A percentile compares a stretch with the other conserved stretches of the same genome.
Evolutionary conservation across 2,888 invertebrate species (phyloP).

Genomic region (Conistra vaccinii): DNA sequence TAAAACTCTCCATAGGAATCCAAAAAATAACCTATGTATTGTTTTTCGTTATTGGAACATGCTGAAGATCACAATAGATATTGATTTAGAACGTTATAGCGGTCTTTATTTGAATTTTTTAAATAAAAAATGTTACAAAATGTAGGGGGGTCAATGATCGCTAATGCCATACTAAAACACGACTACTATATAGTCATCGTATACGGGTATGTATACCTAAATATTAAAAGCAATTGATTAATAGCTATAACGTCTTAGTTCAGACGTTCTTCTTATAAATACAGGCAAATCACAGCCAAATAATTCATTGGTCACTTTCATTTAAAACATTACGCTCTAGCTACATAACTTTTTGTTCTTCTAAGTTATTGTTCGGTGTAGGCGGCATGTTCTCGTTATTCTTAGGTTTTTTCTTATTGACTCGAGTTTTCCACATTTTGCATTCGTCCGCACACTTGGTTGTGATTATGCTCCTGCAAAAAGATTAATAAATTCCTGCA

Average conservation of each 20-base stretch:
- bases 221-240: background rate
- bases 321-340: background rate
- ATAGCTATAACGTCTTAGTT: background rate
- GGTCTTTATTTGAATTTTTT: background rate
- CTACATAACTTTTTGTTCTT: slow-evolving; percentile 31
- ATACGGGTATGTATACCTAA: background rate
- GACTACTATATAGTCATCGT: background rate
- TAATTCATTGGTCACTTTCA: slow-evolving; percentile 20
- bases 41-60: background rate
- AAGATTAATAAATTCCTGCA: background rate
- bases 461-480: slow-evolving; percentile 89
- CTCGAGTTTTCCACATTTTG: slow-evolving; percentile 89
- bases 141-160: background rate
- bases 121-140: background rate
- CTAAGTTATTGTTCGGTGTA: slow-evolving; percentile 34
- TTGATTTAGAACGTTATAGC: background rate
- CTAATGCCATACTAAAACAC: background rate
- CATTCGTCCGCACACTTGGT: slow-evolving; percentile 92
- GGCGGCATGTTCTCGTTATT: slow-evolving; percentile 69
- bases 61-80: background rate
- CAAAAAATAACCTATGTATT: background rate
- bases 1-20: background rate
- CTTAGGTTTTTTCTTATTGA: slow-evolving; percentile 75
- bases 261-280: slow-evolving; percentile 17
- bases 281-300: slow-evolving; percentile 48